Conservation (phyloP, 2,888 invertebrate species). For the Gonocerus acuteangulatus region DNA sequence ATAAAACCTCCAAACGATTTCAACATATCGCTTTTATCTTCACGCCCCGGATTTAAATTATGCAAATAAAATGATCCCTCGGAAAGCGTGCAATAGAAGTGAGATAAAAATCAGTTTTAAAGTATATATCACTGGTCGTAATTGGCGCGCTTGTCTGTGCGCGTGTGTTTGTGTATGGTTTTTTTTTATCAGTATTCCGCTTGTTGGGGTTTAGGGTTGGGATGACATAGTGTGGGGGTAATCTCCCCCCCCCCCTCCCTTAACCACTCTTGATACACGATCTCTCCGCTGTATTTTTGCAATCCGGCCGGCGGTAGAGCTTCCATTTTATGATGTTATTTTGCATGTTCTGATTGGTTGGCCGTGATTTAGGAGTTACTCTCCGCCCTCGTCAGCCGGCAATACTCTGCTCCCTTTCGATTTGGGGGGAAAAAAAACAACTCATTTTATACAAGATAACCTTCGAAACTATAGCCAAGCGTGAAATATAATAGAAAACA, state of each 20-base stretch:
- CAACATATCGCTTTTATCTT: slow-evolving; percentile 2
- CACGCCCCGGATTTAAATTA: slow-evolving; percentile 5
- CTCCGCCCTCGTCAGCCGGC: too few relatives aligned
- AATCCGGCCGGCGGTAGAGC: not conserved
- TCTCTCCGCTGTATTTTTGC: slow-evolving; percentile 19
- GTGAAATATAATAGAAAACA: too few relatives aligned
- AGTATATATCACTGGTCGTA: slow-evolving; percentile 16
- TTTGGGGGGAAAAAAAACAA: too few relatives aligned
- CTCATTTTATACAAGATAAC: too few relatives aligned
- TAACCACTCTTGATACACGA: slow-evolving; percentile 13
- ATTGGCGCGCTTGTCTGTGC: slow-evolving; percentile 1
- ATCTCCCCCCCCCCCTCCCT: not conserved
- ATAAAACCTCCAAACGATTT: not conserved
- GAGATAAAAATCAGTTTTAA: slow-evolving; percentile 26
- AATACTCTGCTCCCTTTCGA: too few relatives aligned
- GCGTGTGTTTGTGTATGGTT: not conserved
- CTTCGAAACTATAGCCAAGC: too few relatives aligned
- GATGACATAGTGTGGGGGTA: slow-evolving; percentile 11
- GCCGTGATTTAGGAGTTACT: slow-evolving; percentile 18
- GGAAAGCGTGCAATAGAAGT: not conserved
- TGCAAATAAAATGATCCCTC: slow-evolving; percentile 16
- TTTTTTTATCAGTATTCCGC: not conserved
- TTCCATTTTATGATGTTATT: slow-evolving; percentile 28
- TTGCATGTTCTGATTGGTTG: slow-evolving; percentile 28
- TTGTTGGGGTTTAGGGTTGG: not conserved